Conservation (phyloP, 2,888 invertebrate genomes). For the Diarsia dahlii region DNA sequence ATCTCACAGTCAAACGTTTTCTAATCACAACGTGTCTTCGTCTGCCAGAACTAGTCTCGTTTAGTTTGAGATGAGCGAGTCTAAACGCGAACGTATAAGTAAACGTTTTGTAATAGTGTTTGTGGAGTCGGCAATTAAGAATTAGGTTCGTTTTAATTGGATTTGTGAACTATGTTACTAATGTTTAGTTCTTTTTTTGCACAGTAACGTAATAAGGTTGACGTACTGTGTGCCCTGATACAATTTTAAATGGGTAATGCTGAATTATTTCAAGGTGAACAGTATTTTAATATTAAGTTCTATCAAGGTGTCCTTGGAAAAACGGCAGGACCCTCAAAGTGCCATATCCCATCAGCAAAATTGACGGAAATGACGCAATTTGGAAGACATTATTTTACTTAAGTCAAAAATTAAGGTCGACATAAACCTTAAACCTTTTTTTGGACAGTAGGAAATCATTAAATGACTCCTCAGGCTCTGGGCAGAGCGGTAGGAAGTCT, state of each 20-base stretch:
- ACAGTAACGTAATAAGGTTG: background rate
- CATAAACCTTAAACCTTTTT: background rate
- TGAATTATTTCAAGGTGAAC: background rate
- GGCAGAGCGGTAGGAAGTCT: too few relatives aligned
- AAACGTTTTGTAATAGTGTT: conserved; percentile 23
- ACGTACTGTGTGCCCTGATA: background rate
- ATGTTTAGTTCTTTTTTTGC: background rate
- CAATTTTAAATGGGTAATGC: background rate
- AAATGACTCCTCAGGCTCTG: too few relatives aligned
- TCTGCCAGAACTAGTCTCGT: background rate
- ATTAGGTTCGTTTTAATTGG: conserved; percentile 1
- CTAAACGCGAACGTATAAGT: conserved; percentile 24
- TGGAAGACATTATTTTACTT: background rate
- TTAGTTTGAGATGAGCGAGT: conserved; percentile 37
- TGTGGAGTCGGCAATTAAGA: conserved; percentile 23
- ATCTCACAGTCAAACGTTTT: conserved; percentile 43
- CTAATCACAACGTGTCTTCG: conserved; percentile 29
- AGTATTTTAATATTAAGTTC: background rate
- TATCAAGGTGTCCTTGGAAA: background rate
- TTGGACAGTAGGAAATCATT: too few relatives aligned
- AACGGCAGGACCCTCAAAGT: background rate
- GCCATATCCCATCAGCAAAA: background rate
- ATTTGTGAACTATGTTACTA: background rate
- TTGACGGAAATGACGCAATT: conserved; percentile 3
- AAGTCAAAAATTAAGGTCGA: background rate